These are phyloP conservation scores for Prunella strophiata DNA, from an alignment of 2,797 vertebrate genomes.

Conservation along the genomic window DNA sequence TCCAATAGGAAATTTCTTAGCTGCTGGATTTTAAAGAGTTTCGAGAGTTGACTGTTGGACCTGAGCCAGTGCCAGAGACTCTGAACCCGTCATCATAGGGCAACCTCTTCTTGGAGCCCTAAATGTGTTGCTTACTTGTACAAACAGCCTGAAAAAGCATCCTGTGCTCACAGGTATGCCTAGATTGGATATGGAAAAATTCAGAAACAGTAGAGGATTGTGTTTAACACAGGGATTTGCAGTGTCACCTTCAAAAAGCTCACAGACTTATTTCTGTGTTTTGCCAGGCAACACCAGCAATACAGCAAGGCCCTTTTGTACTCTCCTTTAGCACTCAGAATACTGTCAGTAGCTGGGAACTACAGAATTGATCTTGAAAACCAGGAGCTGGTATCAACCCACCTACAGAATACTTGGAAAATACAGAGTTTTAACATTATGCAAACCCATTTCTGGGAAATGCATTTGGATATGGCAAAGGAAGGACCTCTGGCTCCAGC, in stretches of 20 bases:
- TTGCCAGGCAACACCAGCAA: background rate
- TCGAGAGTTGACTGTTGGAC: background rate
- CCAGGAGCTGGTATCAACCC: background rate
- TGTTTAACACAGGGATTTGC: background rate
- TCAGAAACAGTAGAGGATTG: background rate
- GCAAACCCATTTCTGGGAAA: background rate
- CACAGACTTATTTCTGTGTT: background rate
- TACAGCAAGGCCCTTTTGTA: background rate
- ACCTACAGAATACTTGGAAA: background rate
- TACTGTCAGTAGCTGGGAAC: background rate
- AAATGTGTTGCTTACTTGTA: background rate
- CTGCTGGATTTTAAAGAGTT: background rate
- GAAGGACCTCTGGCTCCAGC: background rate
- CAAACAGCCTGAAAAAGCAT: background rate
- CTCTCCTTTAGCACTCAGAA: background rate
- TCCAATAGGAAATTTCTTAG: background rate
- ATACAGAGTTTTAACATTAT: background rate
- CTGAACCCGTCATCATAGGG: background rate
- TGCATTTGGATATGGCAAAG: background rate
- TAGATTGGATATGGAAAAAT: background rate
- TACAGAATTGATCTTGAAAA: background rate
- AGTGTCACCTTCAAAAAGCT: background rate
- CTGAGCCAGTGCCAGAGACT: background rate
- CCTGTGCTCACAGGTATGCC: background rate
- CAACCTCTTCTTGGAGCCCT: background rate